Evolutionary conservation across 2,113 vertebrate species (phyloP).

Genomic region (Callochromis pleurospilus): DNA sequence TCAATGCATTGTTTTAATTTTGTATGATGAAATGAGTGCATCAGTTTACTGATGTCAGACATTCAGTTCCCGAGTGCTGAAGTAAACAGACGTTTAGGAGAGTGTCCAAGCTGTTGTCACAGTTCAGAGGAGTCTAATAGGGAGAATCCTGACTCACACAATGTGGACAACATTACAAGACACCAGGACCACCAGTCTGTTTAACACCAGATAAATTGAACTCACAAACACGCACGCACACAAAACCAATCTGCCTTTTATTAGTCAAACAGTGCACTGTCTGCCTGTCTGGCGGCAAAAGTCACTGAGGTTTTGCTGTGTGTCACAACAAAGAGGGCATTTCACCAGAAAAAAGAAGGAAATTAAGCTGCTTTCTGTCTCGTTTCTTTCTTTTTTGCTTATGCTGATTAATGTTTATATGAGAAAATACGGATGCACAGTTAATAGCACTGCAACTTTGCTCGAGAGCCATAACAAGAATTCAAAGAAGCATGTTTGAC

Average conservation of each 20-base stretch:
- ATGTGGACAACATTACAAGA: constrained; percentile 41
- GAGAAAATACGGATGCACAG: not conserved
- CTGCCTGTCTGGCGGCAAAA: constrained; percentile 3
- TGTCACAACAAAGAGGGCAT: not conserved
- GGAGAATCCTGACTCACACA: constrained; percentile 26
- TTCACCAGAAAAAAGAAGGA: not conserved
- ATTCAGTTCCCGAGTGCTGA: not conserved
- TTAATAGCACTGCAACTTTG: not conserved
- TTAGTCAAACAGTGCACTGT: constrained; percentile 28
- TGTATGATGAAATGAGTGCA: not conserved
- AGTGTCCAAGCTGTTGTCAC: constrained; percentile 34
- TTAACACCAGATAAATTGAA: constrained; percentile 42
- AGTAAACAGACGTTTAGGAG: constrained; percentile 20
- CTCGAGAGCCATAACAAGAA: not conserved
- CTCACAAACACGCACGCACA: not conserved
- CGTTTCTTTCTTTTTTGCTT: not conserved
- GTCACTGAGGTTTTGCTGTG: constrained; percentile 1
- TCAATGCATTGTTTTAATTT: not conserved
- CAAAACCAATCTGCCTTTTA: constrained; percentile 30
- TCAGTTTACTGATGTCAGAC: constrained; percentile 1
- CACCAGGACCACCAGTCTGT: constrained; percentile 36
- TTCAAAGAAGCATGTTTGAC: not conserved
- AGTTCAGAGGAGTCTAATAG: constrained; percentile 35
- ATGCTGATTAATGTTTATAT: not conserved
- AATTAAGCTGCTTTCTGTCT: not conserved